Base-by-base conservation (phyloP, 2,113 vertebrate genomes). In the Sinosuthora webbiana region DNA sequence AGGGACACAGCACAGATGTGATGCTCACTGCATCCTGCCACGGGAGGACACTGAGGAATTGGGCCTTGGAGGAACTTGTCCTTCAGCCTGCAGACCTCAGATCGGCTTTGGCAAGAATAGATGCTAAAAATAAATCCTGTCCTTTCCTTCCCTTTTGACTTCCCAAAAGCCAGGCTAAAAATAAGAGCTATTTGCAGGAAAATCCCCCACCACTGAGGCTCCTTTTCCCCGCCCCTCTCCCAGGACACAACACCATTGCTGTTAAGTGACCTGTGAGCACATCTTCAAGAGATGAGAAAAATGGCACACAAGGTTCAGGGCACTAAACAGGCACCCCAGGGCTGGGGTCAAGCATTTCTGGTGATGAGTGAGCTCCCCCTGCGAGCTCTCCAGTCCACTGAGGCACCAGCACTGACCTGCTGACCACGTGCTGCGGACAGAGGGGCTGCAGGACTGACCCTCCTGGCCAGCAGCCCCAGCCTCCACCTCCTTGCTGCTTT, bases 241-340 rank as follows among this genome's bases (percentile, higher is more conserved):
- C 70, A 70, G 83, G 84, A 35, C 76, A 84, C 45, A 18, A 7
- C 1, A 4, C 15, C 23, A 20, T 21, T 4, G 11, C 83, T 42
- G 12, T 13, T 44, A 14, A 57, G 95, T 0, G 41, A 93, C 94
- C 77, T 41, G 76, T 2, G 30, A 84, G 95, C 71, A 27, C 83
- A 65, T 73, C 90, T 87, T 35, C 20, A 2, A 13, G 13, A 83
- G 83, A 84, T 45, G 13, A 89, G 83, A 33, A 56, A 78, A 68
- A 47, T 1, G 6, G 76, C 83, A 41, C 62, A 21, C 49, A 42
- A 9, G 74, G 95, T 70, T 95, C 92, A 89, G 89, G 71, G 87
- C 97, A 94, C 95, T 90, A 95, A 81, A 67, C 94, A 53, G 90
- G 55, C 93, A 95, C 89, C 93, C 86, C 86, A 63, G 87, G 95